Evolutionary conservation across 2,113 vertebrate species (phyloP).

Genomic region (Cyprinus carpio): DNA sequence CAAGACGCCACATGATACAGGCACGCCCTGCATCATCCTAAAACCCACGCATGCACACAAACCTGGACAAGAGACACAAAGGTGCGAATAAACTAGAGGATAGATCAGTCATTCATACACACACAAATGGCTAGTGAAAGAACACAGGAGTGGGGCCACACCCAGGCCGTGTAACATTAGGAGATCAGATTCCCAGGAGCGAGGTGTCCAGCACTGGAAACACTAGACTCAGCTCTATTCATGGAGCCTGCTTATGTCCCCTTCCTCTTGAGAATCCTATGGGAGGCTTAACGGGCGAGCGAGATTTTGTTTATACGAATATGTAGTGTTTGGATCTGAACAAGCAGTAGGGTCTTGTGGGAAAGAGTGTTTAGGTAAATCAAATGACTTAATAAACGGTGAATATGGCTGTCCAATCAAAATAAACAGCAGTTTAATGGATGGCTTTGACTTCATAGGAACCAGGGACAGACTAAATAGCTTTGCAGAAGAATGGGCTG

Average conservation of each 20-base stretch:
- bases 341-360: constrained; percentile 29
- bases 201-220: constrained; percentile 51
- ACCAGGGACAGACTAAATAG: constrained; percentile 41
- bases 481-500: constrained; percentile 3
- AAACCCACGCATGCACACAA: constrained; percentile 55
- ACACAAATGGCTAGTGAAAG: constrained; percentile 50
- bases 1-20: constrained; percentile 15
- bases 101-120: constrained; percentile 60
- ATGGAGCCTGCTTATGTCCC: constrained; percentile 18
- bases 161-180: constrained; percentile 72
- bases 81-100: constrained; percentile 55
- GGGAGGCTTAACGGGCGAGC: background rate
- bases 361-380: constrained; percentile 29
- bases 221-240: constrained; percentile 52
- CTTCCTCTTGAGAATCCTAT: constrained; percentile 30
- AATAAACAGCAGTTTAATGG: constrained; percentile 26
- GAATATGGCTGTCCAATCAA: constrained; percentile 21
- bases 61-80: constrained; percentile 48
- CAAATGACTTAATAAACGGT: constrained; percentile 27
- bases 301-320: constrained; percentile 15
- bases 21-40: constrained; percentile 25
- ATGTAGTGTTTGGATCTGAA: constrained; percentile 4
- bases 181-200: constrained; percentile 67
- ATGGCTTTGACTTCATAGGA: constrained; percentile 19
- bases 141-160: constrained; percentile 68